Evolutionary conservation across 2,888 invertebrate genomes (phyloP).

Genomic region (Loripinus fragilis): DNA sequence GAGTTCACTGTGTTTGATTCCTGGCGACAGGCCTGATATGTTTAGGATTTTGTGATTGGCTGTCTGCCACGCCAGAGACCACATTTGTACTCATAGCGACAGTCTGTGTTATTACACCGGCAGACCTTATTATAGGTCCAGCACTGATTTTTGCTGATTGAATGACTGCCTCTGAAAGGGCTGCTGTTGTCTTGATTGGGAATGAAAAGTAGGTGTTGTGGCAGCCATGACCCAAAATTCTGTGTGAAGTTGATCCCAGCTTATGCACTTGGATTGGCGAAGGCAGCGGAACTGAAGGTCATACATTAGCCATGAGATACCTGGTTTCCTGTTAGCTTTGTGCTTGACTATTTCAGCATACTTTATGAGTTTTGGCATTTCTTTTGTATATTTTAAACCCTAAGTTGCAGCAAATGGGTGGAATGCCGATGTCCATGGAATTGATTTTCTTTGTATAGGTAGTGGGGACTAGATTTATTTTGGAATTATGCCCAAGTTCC

Average conservation of each 20-base stretch:
- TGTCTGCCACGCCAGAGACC: constrained; percentile 12
- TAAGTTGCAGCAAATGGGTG: constrained; percentile 5
- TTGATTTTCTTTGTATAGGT: constrained; percentile 1
- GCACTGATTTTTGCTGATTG: background rate
- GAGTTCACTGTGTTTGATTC: background rate
- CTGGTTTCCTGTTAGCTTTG: constrained; percentile 1
- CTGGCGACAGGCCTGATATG: background rate
- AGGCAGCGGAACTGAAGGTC: background rate
- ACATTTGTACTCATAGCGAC: background rate
- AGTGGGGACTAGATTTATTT: constrained; percentile 2
- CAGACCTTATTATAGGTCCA: constrained; percentile 9
- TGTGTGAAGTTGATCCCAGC: constrained; percentile 5
- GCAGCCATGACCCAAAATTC: constrained; percentile 10
- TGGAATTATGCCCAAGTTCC: constrained; percentile 6
- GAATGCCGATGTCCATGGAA: background rate
- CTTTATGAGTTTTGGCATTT: background rate
- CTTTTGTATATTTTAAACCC: background rate
- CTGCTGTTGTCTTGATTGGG: constrained; percentile 1
- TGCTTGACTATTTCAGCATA: constrained; percentile 4
- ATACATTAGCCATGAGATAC: constrained; percentile 10
- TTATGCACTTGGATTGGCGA: constrained; percentile 2
- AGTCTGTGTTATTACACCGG: constrained; percentile 8
- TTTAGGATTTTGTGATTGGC: constrained; percentile 1
- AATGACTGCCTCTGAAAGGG: background rate
- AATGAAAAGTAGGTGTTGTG: constrained; percentile 4